These are phyloP conservation scores for Phoronis australis DNA, from an alignment of 2,888 invertebrate species.

Conservation along the genomic window DNA sequence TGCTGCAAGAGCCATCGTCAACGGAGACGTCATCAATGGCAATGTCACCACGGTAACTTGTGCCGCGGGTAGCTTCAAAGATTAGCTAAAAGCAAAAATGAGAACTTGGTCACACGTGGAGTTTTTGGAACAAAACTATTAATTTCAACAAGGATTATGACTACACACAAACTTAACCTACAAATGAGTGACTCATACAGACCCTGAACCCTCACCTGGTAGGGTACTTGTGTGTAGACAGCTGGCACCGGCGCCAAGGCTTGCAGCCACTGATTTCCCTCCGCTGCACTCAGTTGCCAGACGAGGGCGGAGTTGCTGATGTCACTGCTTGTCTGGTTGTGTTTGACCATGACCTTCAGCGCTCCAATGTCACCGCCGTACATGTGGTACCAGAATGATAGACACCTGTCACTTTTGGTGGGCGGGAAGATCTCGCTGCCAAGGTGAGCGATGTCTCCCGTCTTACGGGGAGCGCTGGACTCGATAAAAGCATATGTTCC, in stretches of 20 bases:
- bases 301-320: conserved; percentile 17
- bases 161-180: too few species aligned
- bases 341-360: conserved; percentile 23
- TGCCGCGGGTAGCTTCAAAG: conserved; percentile 37
- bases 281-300: conserved; percentile 32
- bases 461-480: conserved; percentile 24
- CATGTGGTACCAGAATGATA: conserved; percentile 45
- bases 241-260: not conserved
- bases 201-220: too few species aligned
- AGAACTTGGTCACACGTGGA: too few species aligned
- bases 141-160: too few species aligned
- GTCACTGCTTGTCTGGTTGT: conserved; percentile 8
- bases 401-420: conserved; percentile 18
- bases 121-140: too few species aligned
- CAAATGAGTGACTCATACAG: too few species aligned
- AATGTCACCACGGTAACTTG: conserved; percentile 31
- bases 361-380: conserved; percentile 30
- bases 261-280: conserved; percentile 11
- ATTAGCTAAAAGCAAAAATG: conserved; percentile 33
- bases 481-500: conserved; percentile 37
- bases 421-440: conserved; percentile 18
- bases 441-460: conserved; percentile 21
- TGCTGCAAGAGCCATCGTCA: conserved; percentile 17
- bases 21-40: conserved; percentile 41
- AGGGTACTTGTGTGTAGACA: not conserved